These are phyloP conservation scores for Chelon labrosus DNA, from an alignment of 2,797 vertebrate genomes.

Conservation along the genomic window DNA sequence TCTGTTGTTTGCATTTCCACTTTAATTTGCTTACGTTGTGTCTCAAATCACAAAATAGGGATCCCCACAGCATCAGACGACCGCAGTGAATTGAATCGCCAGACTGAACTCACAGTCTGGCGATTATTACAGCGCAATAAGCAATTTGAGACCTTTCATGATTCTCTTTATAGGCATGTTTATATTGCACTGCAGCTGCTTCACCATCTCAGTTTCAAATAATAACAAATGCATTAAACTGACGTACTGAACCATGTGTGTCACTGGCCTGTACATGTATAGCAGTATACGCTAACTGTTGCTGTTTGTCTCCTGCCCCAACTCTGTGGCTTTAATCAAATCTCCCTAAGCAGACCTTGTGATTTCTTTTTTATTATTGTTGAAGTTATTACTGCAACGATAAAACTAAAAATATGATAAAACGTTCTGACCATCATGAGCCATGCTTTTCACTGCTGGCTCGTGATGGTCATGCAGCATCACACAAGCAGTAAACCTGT, in stretches of 20 bases:
- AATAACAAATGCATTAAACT: background rate
- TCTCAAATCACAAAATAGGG: background rate
- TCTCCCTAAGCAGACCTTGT: background rate
- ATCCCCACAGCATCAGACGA: background rate
- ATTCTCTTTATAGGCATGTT: constrained; percentile 18
- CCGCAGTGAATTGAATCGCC: background rate
- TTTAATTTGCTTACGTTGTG: background rate
- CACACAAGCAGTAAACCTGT: constrained; percentile 61
- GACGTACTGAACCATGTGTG: background rate
- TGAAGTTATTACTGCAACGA: background rate
- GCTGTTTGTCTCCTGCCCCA: background rate
- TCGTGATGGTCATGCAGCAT: constrained; percentile 21
- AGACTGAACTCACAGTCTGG: background rate
- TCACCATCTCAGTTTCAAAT: background rate
- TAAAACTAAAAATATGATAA: constrained; percentile 20
- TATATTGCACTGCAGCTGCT: constrained; percentile 11
- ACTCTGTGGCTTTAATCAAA: background rate
- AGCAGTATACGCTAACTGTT: background rate
- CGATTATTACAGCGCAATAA: background rate
- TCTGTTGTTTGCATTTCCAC: background rate
- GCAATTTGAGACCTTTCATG: constrained; percentile 21
- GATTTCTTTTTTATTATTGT: background rate
- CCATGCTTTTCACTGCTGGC: constrained; percentile 28
- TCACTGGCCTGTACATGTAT: background rate
- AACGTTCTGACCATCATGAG: constrained; percentile 1